Evolutionary conservation across 2,888 invertebrate genomes (phyloP), one percentile per base, ranked within the genome.

Genomic region (Cyrtodaria siliqua): DNA sequence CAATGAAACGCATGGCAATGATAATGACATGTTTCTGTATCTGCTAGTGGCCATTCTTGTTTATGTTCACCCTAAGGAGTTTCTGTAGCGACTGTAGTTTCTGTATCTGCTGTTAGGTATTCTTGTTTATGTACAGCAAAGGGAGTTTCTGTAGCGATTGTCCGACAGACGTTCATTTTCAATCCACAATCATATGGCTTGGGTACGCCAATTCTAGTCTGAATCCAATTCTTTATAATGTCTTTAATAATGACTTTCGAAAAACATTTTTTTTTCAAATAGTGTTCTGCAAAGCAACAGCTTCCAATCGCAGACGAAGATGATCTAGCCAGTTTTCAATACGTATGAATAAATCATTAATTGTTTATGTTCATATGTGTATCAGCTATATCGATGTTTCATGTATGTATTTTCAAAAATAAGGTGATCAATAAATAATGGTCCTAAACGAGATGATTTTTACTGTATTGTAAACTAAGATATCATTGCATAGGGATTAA

Each of bases 11-110:
- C 6, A 92, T 93, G 93, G 90, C 92, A 18, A 89, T 92, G 57
- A 92, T 93, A 57, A 93, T 93, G 84, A 91, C 91, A 1, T 91
- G 89, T 70, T 93, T 93, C 81, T 89, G 91, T 44, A 86, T 92
- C 20, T 93, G 93, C 80, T 93, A 93, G 93, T 87, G 93, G 70
- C 93, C 93, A 18, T 93, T 93, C 83, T 88, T 92, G n/a, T 87
- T 91, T 59, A 91, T 92, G 88, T 93, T 93, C 77, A 84, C 92
- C 9, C 87, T 91, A 23, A 79, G 91, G 40, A 90, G 91, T 50
- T 87, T 91, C 57, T 91, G 91, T 73, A 77, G 80, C n/a, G 63
- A 79, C 16, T 88, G n/a, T n/a, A n/a, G n/a, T n/a, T n/a, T n/a
- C n/a, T n/a, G n/a, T n/a, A n/a, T n/a, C n/a, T n/a, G n/a, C n/a